Percentiles rank a stretch among this genome's conserved stretches.
Conservation (phyloP, 2,888 invertebrate genomes). For the Ophraella communa region DNA sequence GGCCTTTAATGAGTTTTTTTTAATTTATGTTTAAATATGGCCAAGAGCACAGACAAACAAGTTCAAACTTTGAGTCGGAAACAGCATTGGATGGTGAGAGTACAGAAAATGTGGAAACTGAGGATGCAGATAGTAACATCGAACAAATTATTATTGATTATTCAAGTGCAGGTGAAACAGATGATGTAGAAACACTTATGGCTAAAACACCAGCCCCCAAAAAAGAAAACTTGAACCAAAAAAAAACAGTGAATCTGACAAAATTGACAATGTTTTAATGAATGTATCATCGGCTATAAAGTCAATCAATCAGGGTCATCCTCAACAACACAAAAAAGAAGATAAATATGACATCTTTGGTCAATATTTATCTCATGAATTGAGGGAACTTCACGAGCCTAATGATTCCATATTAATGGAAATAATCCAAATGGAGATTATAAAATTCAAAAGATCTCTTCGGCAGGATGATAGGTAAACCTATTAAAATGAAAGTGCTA, state of each 20-base stretch:
- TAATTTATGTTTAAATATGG: background rate
- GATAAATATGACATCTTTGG: no score
- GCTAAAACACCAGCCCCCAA: conserved; percentile 3
- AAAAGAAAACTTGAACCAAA: conserved; percentile 6
- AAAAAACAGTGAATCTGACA: background rate
- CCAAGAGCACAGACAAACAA: background rate
- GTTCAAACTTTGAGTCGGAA: background rate
- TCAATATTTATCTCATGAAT: no score
- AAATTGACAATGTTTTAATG: background rate
- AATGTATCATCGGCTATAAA: background rate
- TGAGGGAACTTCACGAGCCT: no score
- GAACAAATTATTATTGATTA: background rate
- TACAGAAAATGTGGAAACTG: no score
- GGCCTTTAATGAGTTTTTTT: no score
- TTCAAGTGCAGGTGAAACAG: background rate
- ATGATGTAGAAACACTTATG: background rate
- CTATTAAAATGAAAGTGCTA: no score
- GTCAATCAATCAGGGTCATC: background rate
- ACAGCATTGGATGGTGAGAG: no score
- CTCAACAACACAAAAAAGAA: no score
- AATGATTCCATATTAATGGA: no score
- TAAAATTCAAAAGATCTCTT: no score
- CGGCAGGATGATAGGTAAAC: no score
- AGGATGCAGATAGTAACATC: background rate
- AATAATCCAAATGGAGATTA: no score